Evolutionary conservation across 2,113 vertebrate genomes (phyloP).

Genomic region (Paradoxurus hermaphroditus): DNA sequence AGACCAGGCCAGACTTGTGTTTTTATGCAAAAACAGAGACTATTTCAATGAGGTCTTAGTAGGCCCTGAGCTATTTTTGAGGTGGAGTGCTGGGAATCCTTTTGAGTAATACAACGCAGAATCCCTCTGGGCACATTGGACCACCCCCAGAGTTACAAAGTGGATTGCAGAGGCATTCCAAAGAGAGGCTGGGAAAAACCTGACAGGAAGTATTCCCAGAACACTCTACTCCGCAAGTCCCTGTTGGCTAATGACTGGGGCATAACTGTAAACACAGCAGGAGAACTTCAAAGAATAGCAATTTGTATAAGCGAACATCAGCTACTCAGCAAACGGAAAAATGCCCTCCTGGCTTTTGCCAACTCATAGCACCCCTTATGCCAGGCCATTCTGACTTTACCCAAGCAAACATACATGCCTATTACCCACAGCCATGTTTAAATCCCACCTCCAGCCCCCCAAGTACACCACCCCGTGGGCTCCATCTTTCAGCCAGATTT

Average conservation of each 20-base stretch:
- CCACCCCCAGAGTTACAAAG: slow-evolving; percentile 54
- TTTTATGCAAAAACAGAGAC: slow-evolving; percentile 28
- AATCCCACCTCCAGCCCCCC: not conserved
- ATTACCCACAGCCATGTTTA: not conserved
- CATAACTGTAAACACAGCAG: slow-evolving; percentile 59
- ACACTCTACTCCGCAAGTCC: slow-evolving; percentile 49
- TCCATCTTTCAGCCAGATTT: not conserved
- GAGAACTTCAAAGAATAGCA: slow-evolving; percentile 39
- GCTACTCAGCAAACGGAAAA: slow-evolving; percentile 8
- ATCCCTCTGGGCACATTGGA: slow-evolving; percentile 60
- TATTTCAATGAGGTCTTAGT: slow-evolving; percentile 15
- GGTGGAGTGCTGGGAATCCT: slow-evolving; percentile 61
- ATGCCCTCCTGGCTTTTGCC: slow-evolving; percentile 20
- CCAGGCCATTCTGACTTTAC: not conserved
- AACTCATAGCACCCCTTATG: not conserved
- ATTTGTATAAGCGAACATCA: not conserved
- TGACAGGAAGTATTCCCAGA: slow-evolving; percentile 72
- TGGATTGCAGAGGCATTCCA: slow-evolving; percentile 58
- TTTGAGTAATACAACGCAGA: slow-evolving; percentile 38
- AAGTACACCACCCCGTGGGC: fast-evolving
- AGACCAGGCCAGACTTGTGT: slow-evolving; percentile 29
- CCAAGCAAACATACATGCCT: not conserved
- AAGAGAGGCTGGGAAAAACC: slow-evolving; percentile 67
- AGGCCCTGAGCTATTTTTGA: slow-evolving; percentile 68
- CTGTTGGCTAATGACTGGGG: slow-evolving; percentile 59